Evolutionary conservation across 2,888 invertebrate genomes (phyloP), one percentile per base, ranked within the genome.

Genomic region (Machimus atricapillus): DNA sequence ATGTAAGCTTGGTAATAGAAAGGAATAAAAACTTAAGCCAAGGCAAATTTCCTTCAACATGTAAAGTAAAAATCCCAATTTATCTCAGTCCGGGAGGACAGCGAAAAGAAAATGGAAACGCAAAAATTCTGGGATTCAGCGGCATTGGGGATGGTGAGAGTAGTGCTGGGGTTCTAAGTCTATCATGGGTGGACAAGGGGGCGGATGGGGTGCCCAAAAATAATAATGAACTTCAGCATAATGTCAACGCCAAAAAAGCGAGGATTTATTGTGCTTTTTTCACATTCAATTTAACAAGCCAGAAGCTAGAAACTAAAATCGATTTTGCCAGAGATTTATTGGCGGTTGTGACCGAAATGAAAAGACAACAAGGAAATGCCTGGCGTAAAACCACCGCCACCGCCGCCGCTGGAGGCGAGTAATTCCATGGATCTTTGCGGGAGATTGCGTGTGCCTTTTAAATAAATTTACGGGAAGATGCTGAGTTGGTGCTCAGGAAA

Each of bases 301-400:
- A 78, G 40, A 78, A 78, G 78, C 78, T 78, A 78, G 78, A 78
- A 78, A 78, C 78, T 78, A 43, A 78, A 78, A 78, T 78, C 78
- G 78, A 78, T 78, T 43, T 43, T n/a, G 40, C 23, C 23, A 12
- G 46, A 78, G 78, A 78, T 78, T 78, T 78, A 78, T 78, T 46
- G 78, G 46, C 40, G 78, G 37, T 37, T 37, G 40, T 19, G 46
- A 78, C 43, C 23, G 78, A 76, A 78, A 78, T 40, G 78, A 78
- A 78, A 78, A 78, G 78, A 78, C 40, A 78, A 78, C 46, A 78
- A 78, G 78, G 27, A 43, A 23, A 76, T 37, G 76, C 76, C 19
- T 76, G 37, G 76, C 34, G 37, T 19, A 76, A 37, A 76, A 34
- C 76, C 37, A 27, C 76, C 37, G 16, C 34, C 14, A 16, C 27